Conservation (phyloP, 1,140 invertebrate genomes). For the Calosoma granatense region DNA sequence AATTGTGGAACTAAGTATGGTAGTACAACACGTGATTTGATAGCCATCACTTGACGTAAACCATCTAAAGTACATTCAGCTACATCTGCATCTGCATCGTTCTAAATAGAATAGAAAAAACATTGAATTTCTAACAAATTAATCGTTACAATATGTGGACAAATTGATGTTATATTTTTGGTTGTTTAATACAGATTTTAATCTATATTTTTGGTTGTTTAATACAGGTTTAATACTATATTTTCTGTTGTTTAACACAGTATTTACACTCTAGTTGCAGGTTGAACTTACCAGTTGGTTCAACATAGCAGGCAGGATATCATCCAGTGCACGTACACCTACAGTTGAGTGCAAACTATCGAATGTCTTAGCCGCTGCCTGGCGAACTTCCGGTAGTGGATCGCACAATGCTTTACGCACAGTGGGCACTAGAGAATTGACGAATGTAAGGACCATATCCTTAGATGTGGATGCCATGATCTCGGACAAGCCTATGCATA, state of each 20-base stretch:
- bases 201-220: neutral
- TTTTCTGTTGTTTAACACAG: no score
- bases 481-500: conserved; percentile 96
- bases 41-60: conserved; percentile 90
- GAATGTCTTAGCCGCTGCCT: conserved; percentile 93
- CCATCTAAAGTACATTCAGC: conserved; percentile 88
- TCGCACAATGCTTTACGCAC: conserved; percentile 89
- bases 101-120: conserved; percentile 35
- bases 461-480: conserved; percentile 94
- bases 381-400: conserved; percentile 82
- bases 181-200: neutral
- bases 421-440: conserved; percentile 95
- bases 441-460: conserved; percentile 90
- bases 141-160: neutral
- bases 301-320: conserved; percentile 88
- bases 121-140: conserved; percentile 8
- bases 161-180: no score
- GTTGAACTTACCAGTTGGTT: conserved; percentile 54
- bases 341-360: conserved; percentile 92
- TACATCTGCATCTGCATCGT: conserved; percentile 58
- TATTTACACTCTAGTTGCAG: neutral
- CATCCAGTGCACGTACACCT: conserved; percentile 89
- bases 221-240: no score
- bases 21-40: conserved; percentile 89
- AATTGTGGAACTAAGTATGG: conserved; percentile 94